These are phyloP conservation scores for Nibea coibor DNA, from an alignment of 2,113 vertebrate species.

Conservation along the genomic window DNA sequence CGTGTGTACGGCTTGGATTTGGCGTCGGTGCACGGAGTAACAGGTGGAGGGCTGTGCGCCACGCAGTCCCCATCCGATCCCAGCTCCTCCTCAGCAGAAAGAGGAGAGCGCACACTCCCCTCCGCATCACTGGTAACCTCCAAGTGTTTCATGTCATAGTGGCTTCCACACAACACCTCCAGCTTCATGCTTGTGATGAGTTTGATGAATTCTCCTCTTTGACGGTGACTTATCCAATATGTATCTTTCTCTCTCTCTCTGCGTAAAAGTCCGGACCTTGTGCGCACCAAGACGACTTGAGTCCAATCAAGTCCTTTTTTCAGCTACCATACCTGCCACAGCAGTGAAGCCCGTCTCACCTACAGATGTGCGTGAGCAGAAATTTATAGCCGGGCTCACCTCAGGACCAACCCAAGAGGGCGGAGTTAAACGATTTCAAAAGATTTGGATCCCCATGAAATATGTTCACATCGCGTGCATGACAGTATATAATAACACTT, in stretches of 20 bases:
- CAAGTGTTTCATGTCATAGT: slow-evolving; percentile 78
- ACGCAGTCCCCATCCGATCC: slow-evolving; percentile 94
- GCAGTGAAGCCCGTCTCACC: slow-evolving; percentile 63
- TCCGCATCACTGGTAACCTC: slow-evolving; percentile 81
- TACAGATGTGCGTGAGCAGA: slow-evolving; percentile 45
- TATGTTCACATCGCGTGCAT: slow-evolving; percentile 16
- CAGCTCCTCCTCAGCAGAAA: slow-evolving; percentile 89
- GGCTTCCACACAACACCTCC: slow-evolving; percentile 85
- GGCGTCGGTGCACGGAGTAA: slow-evolving; percentile 50
- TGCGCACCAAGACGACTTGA: slow-evolving; percentile 40
- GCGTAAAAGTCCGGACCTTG: slow-evolving; percentile 20
- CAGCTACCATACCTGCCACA: slow-evolving; percentile 51
- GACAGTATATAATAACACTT: slow-evolving; percentile 3
- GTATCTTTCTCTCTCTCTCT: background rate
- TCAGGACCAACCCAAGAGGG: slow-evolving; percentile 79
- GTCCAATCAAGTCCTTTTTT: slow-evolving; percentile 5
- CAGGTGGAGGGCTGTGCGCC: slow-evolving; percentile 87
- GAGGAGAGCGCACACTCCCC: slow-evolving; percentile 73
- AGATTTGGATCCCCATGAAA: slow-evolving; percentile 12
- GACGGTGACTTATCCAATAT: background rate
- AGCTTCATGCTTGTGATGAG: slow-evolving; percentile 86
- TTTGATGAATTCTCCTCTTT: background rate
- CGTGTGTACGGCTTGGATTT: slow-evolving; percentile 93
- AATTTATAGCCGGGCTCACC: slow-evolving; percentile 79
- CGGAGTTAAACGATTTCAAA: slow-evolving; percentile 54